Evolutionary conservation across 2,888 invertebrate species (phyloP), one percentile per base, ranked within the genome.

Genomic region (Neocrepidodera transversa): DNA sequence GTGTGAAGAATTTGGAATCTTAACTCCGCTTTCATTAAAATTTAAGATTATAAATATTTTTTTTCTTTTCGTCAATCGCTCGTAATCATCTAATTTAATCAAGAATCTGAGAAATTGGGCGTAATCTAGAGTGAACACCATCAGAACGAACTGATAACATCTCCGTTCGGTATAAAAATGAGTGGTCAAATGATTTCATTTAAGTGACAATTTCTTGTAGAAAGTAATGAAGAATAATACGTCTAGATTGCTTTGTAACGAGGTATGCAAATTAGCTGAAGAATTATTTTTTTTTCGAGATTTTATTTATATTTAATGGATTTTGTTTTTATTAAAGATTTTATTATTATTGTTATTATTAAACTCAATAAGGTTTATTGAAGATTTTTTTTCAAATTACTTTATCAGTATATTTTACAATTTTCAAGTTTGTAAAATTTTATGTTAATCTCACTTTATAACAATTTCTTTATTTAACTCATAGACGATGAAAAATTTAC

Each of bases 1-100:
- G 18, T 53, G 53, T 58, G 48, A 52, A 53, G 40, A 58, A 53
- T 53, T 47, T 10, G 48, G 53, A 53, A 53, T 58, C 20, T 53
- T 42, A 58, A 52, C 52, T 58, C 40, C 45, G 23, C 13, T 28
- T 30, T 52, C 53, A 30, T 53, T 58, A 53, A 58, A 51, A 47
- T 47, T 47, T 16, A 16, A 47, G 47, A 23, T n/a, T n/a, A n/a
- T n/a, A n/a, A n/a, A 13, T 47, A 58, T 58, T 50, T 53, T 56
- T 58, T 36, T 23, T n/a, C 7, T 35, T 45, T 43, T 42, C 48
- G 58, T 58, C 52, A 47, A 58, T 58, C 32, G 48, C 14, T 5
- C 17, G 58, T 58, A 53, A 58, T 58, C 58, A 32, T 47, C 52
- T 58, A 58, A 58, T 58, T 58, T 48, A 48, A 58, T 58, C 58